Evolutionary conservation across 2,113 vertebrate species (phyloP).

Genomic region (Oceanodroma tethys): DNA sequence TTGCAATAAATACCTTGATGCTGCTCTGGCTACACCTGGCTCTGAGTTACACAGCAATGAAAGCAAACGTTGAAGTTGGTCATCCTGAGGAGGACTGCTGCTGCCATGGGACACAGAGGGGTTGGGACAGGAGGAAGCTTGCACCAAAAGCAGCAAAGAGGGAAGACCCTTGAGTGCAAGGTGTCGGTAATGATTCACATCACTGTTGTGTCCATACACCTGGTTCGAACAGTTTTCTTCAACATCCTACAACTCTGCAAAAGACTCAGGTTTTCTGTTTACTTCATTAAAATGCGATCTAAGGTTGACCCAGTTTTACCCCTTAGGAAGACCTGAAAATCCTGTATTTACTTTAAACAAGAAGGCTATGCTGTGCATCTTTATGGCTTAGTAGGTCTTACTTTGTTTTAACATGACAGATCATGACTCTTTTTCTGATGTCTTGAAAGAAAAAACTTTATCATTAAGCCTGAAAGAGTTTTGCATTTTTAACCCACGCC

Average conservation of each 20-base stretch:
- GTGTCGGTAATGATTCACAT: not conserved
- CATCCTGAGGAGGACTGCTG: not conserved
- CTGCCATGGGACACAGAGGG: not conserved
- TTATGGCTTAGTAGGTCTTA: not conserved
- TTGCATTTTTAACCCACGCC: not conserved
- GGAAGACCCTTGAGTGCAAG: not conserved
- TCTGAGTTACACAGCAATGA: not conserved
- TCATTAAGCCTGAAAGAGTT: not conserved
- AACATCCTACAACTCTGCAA: not conserved
- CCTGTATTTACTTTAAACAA: not conserved
- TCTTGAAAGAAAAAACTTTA: not conserved
- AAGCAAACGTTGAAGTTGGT: not conserved
- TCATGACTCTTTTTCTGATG: not conserved
- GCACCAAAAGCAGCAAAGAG: accelerated
- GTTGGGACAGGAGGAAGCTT: not conserved
- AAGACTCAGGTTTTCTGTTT: not conserved
- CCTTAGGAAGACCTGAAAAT: not conserved
- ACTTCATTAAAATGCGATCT: not conserved
- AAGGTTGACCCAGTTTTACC: not conserved
- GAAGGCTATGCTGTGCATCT: not conserved
- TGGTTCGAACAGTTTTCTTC: not conserved
- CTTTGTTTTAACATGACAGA: not conserved
- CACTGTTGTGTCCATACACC: not conserved
- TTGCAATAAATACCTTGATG: not conserved
- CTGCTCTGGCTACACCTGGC: not conserved